These are phyloP conservation scores for Chondrilla cf. caribensis DNA, from an alignment of 37 sponge, comb jelly and placozoan genomes.

Conservation along the genomic window DNA sequence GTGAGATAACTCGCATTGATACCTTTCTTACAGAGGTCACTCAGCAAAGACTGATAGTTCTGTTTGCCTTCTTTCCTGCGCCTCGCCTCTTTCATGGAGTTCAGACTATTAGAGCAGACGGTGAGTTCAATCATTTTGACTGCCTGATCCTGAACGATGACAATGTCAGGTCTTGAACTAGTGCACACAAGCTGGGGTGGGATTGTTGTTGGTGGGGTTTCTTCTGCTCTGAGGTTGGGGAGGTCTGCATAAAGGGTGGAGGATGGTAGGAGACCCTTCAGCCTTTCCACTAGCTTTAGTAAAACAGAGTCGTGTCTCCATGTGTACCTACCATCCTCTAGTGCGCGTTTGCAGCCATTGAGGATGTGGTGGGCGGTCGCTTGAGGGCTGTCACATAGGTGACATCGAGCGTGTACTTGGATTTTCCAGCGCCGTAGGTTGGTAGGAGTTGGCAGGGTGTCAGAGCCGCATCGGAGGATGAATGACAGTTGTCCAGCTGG, in stretches of 20 bases:
- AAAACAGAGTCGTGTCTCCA: neutral
- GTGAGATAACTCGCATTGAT: neutral
- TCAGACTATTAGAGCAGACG: neutral
- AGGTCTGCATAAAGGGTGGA: neutral
- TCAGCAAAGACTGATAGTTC: neutral
- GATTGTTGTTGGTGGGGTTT: neutral
- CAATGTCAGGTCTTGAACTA: neutral
- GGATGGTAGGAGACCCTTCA: neutral
- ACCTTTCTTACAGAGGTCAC: neutral
- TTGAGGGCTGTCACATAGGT: neutral
- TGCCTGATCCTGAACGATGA: neutral
- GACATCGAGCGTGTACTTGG: neutral
- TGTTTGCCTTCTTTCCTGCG: neutral
- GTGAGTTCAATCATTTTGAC: neutral
- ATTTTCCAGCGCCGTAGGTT: slow-evolving; percentile 27
- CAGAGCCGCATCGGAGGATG: neutral
- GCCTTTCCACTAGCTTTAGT: neutral
- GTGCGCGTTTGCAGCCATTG: neutral
- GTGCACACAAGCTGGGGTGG: neutral
- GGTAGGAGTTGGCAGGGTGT: slow-evolving; percentile 29
- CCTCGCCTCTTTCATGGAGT: neutral
- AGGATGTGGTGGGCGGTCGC: neutral
- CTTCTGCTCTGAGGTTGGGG: neutral
- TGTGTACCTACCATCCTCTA: neutral
- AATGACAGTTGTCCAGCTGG: slow-evolving; percentile 16